phyloP scores from a whole-genome alignment of 1,140 invertebrate species.

The Ostrea denselamellosa region DNA sequence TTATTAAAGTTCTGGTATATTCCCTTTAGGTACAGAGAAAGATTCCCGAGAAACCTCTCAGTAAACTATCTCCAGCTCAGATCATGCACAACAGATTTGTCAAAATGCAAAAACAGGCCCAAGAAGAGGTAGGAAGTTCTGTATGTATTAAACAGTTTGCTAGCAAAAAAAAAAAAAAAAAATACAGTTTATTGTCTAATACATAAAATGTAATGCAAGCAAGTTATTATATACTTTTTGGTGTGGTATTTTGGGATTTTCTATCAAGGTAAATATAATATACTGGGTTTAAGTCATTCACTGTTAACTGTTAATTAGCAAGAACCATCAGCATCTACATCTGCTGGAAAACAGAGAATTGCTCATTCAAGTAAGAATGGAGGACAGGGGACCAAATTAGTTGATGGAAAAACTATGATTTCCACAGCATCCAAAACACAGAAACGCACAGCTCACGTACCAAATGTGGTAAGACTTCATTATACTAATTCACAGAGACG shows the following conservation, averaged over 20 bases:
- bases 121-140: constrained; percentile 58
- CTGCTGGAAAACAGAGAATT: constrained; percentile 51
- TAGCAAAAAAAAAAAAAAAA: too few relatives aligned
- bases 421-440: constrained; percentile 66
- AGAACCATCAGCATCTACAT: constrained; percentile 30
- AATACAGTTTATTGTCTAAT: too few relatives aligned
- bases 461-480: too few relatives aligned
- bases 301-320: background rate
- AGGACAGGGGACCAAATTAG: constrained; percentile 37
- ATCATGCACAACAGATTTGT: constrained; percentile 77
- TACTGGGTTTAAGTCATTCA: too few relatives aligned
- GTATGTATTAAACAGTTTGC: background rate
- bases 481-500: too few relatives aligned
- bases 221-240: too few relatives aligned
- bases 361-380: constrained; percentile 50
- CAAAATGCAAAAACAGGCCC: constrained; percentile 70
- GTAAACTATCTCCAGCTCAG: constrained; percentile 71
- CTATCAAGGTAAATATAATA: too few relatives aligned
- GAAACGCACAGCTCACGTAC: constrained; percentile 71
- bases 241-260: too few relatives aligned
- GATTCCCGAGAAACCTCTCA: constrained; percentile 51
- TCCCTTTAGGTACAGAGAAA: constrained; percentile 48
- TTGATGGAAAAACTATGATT: constrained; percentile 57
- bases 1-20: background rate
- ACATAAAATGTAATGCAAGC: too few relatives aligned